Conservation (phyloP, 2,797 vertebrate species). For the Acrossocheilus wenchowensis region DNA sequence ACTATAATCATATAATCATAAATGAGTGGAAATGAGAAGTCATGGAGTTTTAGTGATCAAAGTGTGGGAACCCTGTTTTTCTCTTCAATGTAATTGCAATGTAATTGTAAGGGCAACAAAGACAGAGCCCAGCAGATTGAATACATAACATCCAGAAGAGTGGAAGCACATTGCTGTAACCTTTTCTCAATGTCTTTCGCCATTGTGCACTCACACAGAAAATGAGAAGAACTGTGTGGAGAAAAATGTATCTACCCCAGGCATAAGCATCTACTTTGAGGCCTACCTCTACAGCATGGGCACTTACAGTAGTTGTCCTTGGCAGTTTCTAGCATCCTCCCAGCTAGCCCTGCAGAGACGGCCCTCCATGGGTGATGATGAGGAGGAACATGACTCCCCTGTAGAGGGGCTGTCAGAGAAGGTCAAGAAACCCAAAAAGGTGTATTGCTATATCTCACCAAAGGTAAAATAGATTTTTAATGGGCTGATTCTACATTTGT, state of each 20-base stretch:
- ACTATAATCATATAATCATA: background rate
- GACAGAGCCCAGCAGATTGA: background rate
- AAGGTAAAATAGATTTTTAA: constrained; percentile 82
- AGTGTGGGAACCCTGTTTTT: background rate
- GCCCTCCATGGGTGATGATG: constrained; percentile 89
- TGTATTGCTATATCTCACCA: constrained; percentile 99
- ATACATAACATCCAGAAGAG: background rate
- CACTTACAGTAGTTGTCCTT: constrained; percentile 87
- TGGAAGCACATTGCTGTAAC: background rate
- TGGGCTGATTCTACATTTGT: background rate
- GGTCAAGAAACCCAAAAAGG: constrained; percentile 99
- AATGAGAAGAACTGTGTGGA: constrained; percentile 95
- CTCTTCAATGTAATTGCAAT: background rate
- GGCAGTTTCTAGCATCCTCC: constrained; percentile 88
- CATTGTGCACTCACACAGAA: constrained; percentile 74
- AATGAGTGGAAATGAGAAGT: background rate
- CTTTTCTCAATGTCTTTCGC: background rate
- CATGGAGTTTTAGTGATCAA: background rate
- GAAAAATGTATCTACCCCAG: constrained; percentile 96
- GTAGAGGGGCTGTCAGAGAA: constrained; percentile 93
- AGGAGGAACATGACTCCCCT: constrained; percentile 92
- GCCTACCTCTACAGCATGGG: constrained; percentile 94
- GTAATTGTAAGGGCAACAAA: background rate
- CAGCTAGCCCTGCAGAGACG: constrained; percentile 87
- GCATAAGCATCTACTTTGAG: constrained; percentile 97